Evolutionary conservation across 2,113 vertebrate genomes (phyloP), one percentile per base, ranked within the genome.

Genomic region (Ochotona princeps): DNA sequence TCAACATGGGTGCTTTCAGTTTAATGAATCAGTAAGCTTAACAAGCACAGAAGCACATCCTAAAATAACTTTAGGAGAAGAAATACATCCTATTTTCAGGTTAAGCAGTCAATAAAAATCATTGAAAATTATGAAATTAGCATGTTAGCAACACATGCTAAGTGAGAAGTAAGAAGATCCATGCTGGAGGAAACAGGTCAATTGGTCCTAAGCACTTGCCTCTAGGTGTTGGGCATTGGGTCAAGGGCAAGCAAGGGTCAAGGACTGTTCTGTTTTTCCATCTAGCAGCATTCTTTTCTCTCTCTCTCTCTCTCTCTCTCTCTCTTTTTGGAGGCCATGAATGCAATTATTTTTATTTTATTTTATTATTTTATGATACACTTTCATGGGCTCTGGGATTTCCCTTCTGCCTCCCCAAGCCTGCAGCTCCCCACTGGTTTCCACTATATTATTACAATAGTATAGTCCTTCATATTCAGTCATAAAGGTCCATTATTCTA

Each of bases 61-160:
- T 86, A 78, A 91, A 87, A 83, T 90, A 65, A 90, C 32, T 92
- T 93, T 93, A 35, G 44, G 79, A 66, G 44, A 91, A 12, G 54
- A 57, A 90, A 47, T 12, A 7, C 32, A 25, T 84, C 1, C 4
- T 44, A 92, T 95, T 90, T 95, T 20, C 30, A 60, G 63, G 54
- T 17, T 30, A 70, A 87, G 35, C 80, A 73, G 18, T 80, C 47
- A 93, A 2, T 83, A 86, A 20, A 82, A 25, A 74, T 89, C 61
- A 84, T 44, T 94, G 32, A 75, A 86, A 61, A 87, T 83, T 51
- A 61, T 66, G 47, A 87, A 89, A 89, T 65, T 78, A 23, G 94
- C 74, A 87, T n/a, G 66, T 83, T 23, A 82, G 67, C 23, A 89
- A 12, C 78, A 49, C 6, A 17, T 51, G 2, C 11, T 47, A 65